Percentiles rank a stretch among this genome's conserved stretches.
phyloP scores from a whole-genome alignment of 2,797 vertebrate genomes.

The Euphonia xanthogaster region DNA sequence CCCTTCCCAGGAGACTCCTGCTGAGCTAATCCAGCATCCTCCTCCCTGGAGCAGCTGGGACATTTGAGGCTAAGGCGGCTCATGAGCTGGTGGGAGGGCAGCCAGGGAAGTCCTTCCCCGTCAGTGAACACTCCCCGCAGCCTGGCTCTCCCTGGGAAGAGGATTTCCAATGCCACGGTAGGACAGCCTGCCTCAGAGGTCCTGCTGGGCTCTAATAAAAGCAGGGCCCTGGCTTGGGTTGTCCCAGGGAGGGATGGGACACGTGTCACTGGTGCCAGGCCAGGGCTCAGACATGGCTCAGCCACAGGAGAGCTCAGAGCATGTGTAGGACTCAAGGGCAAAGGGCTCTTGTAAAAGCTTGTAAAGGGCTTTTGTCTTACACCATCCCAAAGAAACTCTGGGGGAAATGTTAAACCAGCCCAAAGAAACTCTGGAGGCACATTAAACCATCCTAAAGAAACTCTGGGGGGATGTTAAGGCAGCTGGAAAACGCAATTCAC shows the following conservation, averaged over 20 bases:
- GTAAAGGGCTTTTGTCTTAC: background rate
- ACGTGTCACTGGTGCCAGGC: background rate
- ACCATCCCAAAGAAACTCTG: background rate
- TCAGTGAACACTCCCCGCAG: background rate
- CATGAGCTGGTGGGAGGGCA: background rate
- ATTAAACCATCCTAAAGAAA: background rate
- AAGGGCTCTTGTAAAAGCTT: background rate
- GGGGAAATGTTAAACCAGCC: background rate
- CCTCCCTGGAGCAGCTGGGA: slow-evolving; percentile 24
- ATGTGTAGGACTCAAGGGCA: background rate
- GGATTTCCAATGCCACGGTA: background rate
- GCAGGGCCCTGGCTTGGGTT: background rate
- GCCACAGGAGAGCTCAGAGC: background rate
- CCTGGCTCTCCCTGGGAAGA: background rate
- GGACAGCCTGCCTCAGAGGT: background rate
- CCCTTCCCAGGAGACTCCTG: slow-evolving; percentile 35
- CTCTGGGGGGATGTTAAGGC: background rate
- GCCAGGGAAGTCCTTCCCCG: background rate
- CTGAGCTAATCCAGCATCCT: slow-evolving; percentile 7
- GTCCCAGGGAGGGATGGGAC: background rate
- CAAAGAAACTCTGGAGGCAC: background rate
- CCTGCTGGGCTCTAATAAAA: background rate
- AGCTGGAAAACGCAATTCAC: background rate
- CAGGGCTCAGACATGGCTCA: background rate
- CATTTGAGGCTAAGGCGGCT: background rate